Base-by-base conservation (phyloP, 2,888 invertebrate species). In the Agonopterix alstromeriana region DNA sequence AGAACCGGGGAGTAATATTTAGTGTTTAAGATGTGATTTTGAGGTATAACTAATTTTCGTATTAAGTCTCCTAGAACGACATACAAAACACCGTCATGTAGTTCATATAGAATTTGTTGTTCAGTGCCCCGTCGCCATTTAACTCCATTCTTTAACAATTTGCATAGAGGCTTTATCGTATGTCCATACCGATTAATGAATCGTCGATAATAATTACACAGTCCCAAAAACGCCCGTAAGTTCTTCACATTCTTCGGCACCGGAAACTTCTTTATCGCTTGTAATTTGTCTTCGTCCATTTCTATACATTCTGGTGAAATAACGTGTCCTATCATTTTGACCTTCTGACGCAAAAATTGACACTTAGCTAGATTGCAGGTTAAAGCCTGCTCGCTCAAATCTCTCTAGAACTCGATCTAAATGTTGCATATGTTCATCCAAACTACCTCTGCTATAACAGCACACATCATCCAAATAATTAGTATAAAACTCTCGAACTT, bases 221-320 rank as follows among this genome's bases (percentile, higher is more conserved):
- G 2, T 48, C 59, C 45, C 10, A 43, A 49, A 49, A 35, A 55
- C 42, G 49, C 69, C 40, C 65, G 54, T 5, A 67, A 45, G 41
- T 66, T 50, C 46, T 52, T 60, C 4, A 54, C 43, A 42, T 63
- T 68, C 36, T 45, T 43, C 0, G 69, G 67, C 8, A 43, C 35
- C 36, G 57, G 51, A 50, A 66, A 68, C n/a, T 61, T 49, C 36
- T 42, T 17, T 35, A 70, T 65, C 1, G 53, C 52, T 11, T 58
- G 48, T 5, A 63, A 41, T 36, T 56, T 47, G 45, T 53, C 36
- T 2, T 8, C 9, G 10, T 43, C 43, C 35, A 43, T 43, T 35
- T 35, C 35, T 7, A 43, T 35, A 45, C 46, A 42, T 5, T 43
- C 9, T 8, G 51, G 36, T 3, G 46, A 36, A n/a, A 51, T 44